Evolutionary conservation across 2,113 vertebrate genomes (phyloP), one percentile per base, ranked within the genome.

Genomic region (Cyrtonyx montezumae): DNA sequence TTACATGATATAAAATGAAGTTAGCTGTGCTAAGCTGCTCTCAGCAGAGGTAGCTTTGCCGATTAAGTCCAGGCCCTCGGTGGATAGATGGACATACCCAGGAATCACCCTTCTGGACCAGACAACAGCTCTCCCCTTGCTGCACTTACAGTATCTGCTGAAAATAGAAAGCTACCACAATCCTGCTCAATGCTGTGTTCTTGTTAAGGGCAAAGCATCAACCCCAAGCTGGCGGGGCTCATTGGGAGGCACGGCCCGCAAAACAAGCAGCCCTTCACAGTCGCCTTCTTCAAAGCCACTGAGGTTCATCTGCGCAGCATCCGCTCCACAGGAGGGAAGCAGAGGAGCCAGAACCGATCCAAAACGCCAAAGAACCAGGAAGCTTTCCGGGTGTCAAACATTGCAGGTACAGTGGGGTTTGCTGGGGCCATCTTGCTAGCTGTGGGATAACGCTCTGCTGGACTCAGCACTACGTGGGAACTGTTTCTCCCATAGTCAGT

Each of bases 231-330:
- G 96, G 99, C 98, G 0, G 99, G 99, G 49, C 98, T 99, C 11
- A 98, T 99, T 4, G 99, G 99, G 48, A 98, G 98, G 71, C 98
- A 98, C 7, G 99, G 99, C 71, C 99, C 99, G 1, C 99, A 99
- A 97, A 99, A 98, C 97, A 99, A 99, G 97, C 99, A 99, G 94
- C 99, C 99, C 3, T 99, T 99, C 98, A 99, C 99, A 62, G 99
- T 99, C 79, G 99, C 99, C 94, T 99, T 99, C 96, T 99, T 99
- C 97, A 99, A 99, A 97, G 99, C 99, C 92, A 99, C 99, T 0
- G 99, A 99, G 96, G 98, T 99, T n/a, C 99, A 99, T 84, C 98
- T 99, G 70, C 99, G 99, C 68, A 99, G 98, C 48, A 97, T 99
- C 86, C 99, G 99, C 94, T 99, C 99, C 19, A 95, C 99, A 0